Evolutionary conservation across 2,113 vertebrate genomes (phyloP), one percentile per base, ranked within the genome.

Genomic region (Oreamnos americanus): DNA sequence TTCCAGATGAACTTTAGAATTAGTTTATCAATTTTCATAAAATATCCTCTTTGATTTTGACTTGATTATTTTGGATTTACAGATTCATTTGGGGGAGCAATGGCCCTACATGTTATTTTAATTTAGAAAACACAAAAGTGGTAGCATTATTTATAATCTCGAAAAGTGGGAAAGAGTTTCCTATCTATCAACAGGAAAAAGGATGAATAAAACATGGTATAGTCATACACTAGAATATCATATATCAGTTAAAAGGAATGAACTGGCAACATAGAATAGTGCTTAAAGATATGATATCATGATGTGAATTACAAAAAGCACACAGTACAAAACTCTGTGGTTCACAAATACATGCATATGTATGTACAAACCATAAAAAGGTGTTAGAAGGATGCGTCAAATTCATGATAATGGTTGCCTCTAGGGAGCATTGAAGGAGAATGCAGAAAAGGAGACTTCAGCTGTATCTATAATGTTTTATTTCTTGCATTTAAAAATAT

Each of bases 31-130:
- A 5, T 94, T 94, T 96, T 88, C 55, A 86, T 82, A 76, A 90
- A 96, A 49, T 53, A 36, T n/a, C 23, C 11, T 88, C 92, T 85
- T 92, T 47, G 47, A 33, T 76, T 79, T 81, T 79, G 62, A 51
- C 55, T 79, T 39, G n/a, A n/a, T 95, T 96, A 74, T 94, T 96
- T 97, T 78, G 95, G 93, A 94, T 82, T 86, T 86, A 95, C 87
- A 86, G 81, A 49, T 86, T 98, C 55, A 91, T 86, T 53, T 89
- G 43, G 64, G 36, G 36, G 47, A 93, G 58, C 89, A 81, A 94
- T 94, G 49, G 64, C n/a, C 17, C 30, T 90, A 39, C 33, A 36
- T 47, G 13, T 94, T 97, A 58, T 92, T 97, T 90, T 95, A 97
- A 90, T 84, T 95, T 47, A 84, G 64, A 92, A 96, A 94, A 67